Conservation (phyloP, 2,888 invertebrate genomes). For the Cetonia aurata region DNA sequence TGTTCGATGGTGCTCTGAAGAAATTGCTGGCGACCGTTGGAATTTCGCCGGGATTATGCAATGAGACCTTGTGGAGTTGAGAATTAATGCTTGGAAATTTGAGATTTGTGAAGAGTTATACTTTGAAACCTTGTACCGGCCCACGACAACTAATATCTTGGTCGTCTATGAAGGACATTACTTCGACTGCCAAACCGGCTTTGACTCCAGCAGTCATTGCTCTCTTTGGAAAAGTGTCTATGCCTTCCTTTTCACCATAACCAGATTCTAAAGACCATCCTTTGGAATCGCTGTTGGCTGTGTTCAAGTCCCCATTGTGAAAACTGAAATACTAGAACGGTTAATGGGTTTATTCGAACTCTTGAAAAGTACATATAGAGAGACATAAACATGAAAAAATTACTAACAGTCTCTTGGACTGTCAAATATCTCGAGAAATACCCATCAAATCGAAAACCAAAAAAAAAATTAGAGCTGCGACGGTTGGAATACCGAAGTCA, state of each 20-base stretch:
- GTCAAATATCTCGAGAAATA: too few relatives aligned
- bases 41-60: conserved; percentile 78
- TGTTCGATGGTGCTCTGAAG: conserved; percentile 77
- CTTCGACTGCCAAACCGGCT: conserved; percentile 75
- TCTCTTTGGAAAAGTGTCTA: conserved; percentile 76
- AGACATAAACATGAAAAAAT: too few relatives aligned
- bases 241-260: conserved; percentile 66
- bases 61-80: conserved; percentile 73
- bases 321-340: conserved; percentile 38
- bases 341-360: neutral
- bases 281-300: conserved; percentile 57
- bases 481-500: too few relatives aligned
- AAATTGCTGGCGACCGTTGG: conserved; percentile 78
- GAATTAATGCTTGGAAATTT: neutral
- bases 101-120: conserved; percentile 55
- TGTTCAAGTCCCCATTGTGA: conserved; percentile 58
- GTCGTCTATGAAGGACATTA: conserved; percentile 73
- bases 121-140: conserved; percentile 82
- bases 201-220: conserved; percentile 76
- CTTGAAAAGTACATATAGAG: too few relatives aligned
- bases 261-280: conserved; percentile 78
- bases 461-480: too few relatives aligned
- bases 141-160: conserved; percentile 79
- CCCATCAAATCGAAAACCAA: too few relatives aligned
- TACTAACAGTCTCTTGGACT: too few relatives aligned